A percentile compares a stretch with the other conserved stretches of the same genome.
Evolutionary conservation across 2,888 invertebrate genomes (phyloP).

Genomic region (Julus scanicus): DNA sequence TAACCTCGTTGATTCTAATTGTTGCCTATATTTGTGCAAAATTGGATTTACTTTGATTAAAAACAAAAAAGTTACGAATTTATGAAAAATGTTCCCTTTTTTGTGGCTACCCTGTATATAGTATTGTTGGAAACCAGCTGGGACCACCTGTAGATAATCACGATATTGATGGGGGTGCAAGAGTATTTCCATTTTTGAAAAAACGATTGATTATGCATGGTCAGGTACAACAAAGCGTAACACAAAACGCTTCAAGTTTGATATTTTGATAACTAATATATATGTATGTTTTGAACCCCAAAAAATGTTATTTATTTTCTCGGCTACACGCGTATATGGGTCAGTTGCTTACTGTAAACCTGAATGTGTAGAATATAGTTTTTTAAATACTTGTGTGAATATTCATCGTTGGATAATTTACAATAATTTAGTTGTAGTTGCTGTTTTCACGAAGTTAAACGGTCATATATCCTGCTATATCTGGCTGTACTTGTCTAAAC

Average conservation of each 20-base stretch:
- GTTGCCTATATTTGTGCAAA: too few species aligned
- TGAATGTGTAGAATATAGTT: too few species aligned
- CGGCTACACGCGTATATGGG: neutral
- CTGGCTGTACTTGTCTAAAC: neutral
- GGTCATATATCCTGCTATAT: neutral
- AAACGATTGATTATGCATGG: slow-evolving; percentile 10
- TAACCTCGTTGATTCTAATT: too few species aligned
- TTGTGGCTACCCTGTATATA: neutral
- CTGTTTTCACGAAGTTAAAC: neutral
- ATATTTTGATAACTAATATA: neutral
- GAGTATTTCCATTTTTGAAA: neutral
- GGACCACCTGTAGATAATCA: slow-evolving; percentile 1
- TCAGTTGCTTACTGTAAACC: neutral
- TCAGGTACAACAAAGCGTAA: neutral
- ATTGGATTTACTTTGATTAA: too few species aligned
- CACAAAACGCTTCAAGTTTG: neutral
- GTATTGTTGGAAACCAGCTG: neutral
- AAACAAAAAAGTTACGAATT: too few species aligned
- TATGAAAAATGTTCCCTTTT: too few species aligned
- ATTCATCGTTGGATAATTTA: neutral
- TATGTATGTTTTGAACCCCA: neutral
- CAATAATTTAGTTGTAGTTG: neutral
- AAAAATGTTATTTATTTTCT: neutral
- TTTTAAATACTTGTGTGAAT: neutral
- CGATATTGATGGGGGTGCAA: neutral